Evolutionary conservation across 2,113 vertebrate genomes (phyloP), one percentile per base, ranked within the genome.

Genomic region (Vicugna pacos): DNA sequence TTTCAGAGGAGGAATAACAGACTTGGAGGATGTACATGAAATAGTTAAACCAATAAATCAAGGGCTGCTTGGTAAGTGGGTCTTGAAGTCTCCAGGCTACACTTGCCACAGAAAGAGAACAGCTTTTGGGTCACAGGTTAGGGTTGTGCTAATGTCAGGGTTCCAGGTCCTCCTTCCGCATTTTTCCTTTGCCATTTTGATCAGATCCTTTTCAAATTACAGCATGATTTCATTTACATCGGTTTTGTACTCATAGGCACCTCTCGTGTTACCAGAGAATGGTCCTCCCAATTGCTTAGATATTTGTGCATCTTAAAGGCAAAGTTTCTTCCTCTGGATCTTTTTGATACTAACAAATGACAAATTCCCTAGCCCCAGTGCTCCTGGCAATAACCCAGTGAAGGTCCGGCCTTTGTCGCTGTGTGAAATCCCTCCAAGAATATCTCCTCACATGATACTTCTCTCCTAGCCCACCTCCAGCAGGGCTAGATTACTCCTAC

Each of bases 161-260:
- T 32, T 94, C 50, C 14, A n/a, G 83, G 28, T 84, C 64, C 14
- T 64, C 13, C 64, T 73, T 38, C 12, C 20, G 32, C 48, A 15
- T 92, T 91, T 94, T 70, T 42, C 20, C 11, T 35, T 93, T 83
- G 46, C n/a, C 32, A 14, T 76, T 48, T 67, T 94, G 83, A 92
- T 82, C n/a, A 93, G 76, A 24, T n/a, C 20, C 15, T 94, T 83
- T 97, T 79, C 16, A 85, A 62, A 84, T 70, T 70, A 94, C 30
- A 89, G 30, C 62, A 65, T 32, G 22, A 69, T 48, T 93, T 84
- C n/a, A 13, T 24, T 94, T 79, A 54, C 7, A 50, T 3, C 50
- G 19, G 30, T 35, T 91, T 48, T 35, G 28, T 38, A 35, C 30
- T 60, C 38, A 50, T 15, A 26, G 15, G 9, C 6, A 15, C n/a